A percentile compares a stretch with the other conserved stretches of the same genome.
These are phyloP conservation scores for Ctenomys sociabilis DNA, from an alignment of 2,113 vertebrate genomes.

Conservation along the genomic window DNA sequence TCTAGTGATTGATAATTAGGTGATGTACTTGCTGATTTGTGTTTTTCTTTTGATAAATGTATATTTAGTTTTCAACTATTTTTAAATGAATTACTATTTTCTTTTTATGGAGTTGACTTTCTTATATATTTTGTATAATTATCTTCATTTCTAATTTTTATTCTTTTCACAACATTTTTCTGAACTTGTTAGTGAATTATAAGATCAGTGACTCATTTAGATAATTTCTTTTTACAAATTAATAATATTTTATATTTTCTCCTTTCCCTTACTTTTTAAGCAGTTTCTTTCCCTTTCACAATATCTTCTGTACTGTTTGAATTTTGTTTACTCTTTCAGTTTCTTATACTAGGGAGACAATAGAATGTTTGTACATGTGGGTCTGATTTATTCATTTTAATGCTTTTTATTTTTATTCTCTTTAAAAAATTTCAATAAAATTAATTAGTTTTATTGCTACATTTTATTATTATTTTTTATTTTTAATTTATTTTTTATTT, in stretches of 20 bases:
- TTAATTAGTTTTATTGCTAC: not conserved
- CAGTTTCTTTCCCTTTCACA: too few species aligned
- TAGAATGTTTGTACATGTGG: too few species aligned
- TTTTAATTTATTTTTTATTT: too few species aligned
- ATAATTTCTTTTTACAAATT: not conserved
- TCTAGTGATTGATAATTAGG: not conserved
- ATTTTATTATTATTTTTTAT: too few species aligned
- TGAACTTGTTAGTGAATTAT: conserved; percentile 17
- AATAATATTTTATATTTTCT: too few species aligned
- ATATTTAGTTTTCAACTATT: not conserved
- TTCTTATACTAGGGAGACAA: too few species aligned
- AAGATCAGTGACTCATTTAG: not conserved
- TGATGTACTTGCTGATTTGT: not conserved
- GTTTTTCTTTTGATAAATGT: not conserved
- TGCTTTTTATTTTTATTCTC: too few species aligned
- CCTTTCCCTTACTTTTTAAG: too few species aligned
- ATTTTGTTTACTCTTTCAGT: too few species aligned
- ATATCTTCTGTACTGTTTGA: too few species aligned
- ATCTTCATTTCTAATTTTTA: conserved; percentile 39
- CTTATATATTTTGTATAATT: not conserved
- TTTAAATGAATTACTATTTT: not conserved
- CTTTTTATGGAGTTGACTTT: not conserved
- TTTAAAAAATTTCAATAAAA: too few species aligned
- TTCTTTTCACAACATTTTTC: not conserved
- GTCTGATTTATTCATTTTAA: too few species aligned